Base-by-base conservation (phyloP, 2,888 invertebrate genomes). In the Synergus itoensis region DNA sequence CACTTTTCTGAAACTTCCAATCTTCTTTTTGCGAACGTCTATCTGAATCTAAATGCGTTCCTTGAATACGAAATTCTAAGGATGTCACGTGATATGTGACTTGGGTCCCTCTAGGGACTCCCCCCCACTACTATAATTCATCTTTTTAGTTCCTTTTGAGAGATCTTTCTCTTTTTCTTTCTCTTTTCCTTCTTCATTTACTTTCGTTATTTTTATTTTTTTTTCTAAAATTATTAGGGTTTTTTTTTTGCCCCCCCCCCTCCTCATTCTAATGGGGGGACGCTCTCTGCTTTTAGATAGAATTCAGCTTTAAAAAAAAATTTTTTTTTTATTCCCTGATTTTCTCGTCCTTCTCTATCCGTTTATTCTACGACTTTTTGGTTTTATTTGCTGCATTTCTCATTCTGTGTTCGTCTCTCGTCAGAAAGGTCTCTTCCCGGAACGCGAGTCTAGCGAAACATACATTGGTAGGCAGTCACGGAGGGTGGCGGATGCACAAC, bases 61-160 rank as follows among this genome's bases (percentile, higher is more conserved):
- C 69, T 48, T 48, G 28, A 48, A 73, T 73, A 16, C 48, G 28
- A 53, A 73, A 21, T 73, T 53, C 69, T 73, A n/a, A 73, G 16
- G 48, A 69, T n/a, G 69, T 73, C 53, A 73, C 53, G 53, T 73
- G 48, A 73, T 48, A 73, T 73, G 28, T n/a, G n/a, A 53, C 69
- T 73, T 16, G 28, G 48, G 12, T 73, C 28, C 36, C 36, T 48
- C 28, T 48, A 69, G 48, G 16, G 36, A 36, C 45, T 5, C 0
- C 48, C 43, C 18, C 18, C 18, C 18, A 5, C 16, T 5, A 48
- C 1, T 48, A 48, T 48, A 48, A 48, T 48, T 48, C 11, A 48
- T 48, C 48, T 16, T 48, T 48, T 48, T 16, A n/a, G 16, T 16
- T n/a, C 53, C n/a, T 53, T 16, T 53, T 0, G 7, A 53, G 7